phyloP scores from a whole-genome alignment of 2,113 vertebrate genomes.

The Corythornis cristatus region DNA sequence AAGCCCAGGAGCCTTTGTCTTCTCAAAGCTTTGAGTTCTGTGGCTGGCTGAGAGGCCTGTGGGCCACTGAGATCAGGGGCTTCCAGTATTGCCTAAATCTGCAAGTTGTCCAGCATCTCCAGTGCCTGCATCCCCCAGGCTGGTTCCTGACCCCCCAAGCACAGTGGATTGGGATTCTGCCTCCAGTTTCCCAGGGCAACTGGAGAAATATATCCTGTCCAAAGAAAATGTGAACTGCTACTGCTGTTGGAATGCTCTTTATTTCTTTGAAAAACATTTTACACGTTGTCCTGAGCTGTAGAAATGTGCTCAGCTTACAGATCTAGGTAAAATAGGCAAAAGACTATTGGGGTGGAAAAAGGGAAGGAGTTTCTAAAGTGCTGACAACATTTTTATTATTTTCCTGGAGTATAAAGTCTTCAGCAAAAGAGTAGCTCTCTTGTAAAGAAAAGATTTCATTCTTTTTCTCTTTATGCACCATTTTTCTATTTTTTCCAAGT shows the following conservation, averaged over 20 bases:
- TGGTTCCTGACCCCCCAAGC: not conserved
- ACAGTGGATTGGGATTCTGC: not conserved
- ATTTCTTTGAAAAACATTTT: not conserved
- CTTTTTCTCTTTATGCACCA: not conserved
- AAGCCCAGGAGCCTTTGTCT: not conserved
- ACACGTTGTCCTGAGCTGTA: not conserved
- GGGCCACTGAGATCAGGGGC: not conserved
- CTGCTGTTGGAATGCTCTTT: constrained; percentile 11
- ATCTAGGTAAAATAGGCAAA: constrained; percentile 8
- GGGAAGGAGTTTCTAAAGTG: not conserved
- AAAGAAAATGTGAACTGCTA: constrained; percentile 9
- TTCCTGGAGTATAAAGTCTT: not conserved
- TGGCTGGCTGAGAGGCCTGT: not conserved
- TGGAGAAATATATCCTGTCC: constrained; percentile 32
- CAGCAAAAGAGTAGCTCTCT: not conserved
- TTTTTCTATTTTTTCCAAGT: constrained; percentile 51
- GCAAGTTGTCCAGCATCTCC: not conserved
- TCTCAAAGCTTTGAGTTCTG: not conserved
- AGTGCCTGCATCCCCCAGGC: not conserved
- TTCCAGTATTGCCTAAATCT: not conserved
- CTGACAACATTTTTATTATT: not conserved
- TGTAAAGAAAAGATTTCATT: constrained; percentile 9
- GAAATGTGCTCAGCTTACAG: not conserved
- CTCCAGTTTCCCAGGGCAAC: not conserved
- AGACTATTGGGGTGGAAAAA: not conserved